phyloP scores from a whole-genome alignment of 2,113 vertebrate species.

The Pelecanus crispus region DNA sequence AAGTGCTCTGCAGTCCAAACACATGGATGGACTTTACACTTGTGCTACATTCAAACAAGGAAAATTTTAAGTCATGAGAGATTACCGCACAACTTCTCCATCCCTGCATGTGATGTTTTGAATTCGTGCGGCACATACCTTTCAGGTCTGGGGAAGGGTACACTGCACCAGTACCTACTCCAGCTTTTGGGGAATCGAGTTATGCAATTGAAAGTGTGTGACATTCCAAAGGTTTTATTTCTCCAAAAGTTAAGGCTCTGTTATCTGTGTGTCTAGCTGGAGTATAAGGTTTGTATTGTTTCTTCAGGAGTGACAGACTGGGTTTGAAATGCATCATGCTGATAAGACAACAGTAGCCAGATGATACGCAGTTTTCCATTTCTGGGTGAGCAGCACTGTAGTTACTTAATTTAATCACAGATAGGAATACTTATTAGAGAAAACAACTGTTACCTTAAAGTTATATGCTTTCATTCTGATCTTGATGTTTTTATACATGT shows the following conservation, averaged over 20 bases:
- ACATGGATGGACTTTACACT: constrained; percentile 68
- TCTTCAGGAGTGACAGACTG: background rate
- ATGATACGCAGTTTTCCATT: background rate
- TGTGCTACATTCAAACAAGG: constrained; percentile 32
- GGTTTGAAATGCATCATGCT: background rate
- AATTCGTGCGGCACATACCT: background rate
- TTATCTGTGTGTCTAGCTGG: background rate
- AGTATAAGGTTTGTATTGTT: background rate
- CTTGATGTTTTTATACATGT: background rate
- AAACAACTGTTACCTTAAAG: background rate
- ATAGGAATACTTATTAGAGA: background rate
- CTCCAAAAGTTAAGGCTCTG: background rate
- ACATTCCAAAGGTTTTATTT: background rate
- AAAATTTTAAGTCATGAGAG: background rate
- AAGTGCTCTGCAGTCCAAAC: constrained; percentile 55
- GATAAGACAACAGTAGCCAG: background rate
- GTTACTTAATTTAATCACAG: background rate
- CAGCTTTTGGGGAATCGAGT: background rate
- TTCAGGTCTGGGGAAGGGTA: background rate
- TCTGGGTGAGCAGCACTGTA: background rate
- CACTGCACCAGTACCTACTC: background rate
- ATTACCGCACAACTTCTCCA: background rate
- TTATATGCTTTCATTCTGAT: background rate
- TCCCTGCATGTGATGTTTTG: background rate
- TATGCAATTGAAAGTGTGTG: background rate